phyloP scores from a whole-genome alignment of 2,888 invertebrate species.

The Mesochorus sp. region DNA sequence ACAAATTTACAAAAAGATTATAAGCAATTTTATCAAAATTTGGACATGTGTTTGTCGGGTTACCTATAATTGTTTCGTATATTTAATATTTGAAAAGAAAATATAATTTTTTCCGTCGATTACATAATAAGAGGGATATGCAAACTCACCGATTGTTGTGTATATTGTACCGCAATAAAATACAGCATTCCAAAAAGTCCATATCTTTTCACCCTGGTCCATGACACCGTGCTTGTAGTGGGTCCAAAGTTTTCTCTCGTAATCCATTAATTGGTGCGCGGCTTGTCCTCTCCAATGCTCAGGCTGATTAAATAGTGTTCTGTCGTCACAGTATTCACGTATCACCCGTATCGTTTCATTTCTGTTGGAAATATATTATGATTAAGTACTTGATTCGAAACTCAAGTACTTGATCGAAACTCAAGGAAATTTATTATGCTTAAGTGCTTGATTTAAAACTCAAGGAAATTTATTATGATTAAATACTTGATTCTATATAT shows the following conservation, averaged over 20 bases:
- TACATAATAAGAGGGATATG: too few relatives aligned
- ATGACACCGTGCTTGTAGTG: constrained; percentile 82
- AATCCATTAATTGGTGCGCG: constrained; percentile 82
- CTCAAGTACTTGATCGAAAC: not conserved
- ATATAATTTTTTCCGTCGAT: too few relatives aligned
- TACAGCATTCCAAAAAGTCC: constrained; percentile 94
- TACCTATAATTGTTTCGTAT: not conserved
- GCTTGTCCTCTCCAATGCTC: constrained; percentile 83
- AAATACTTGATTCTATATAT: not conserved
- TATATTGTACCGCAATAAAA: constrained; percentile 94
- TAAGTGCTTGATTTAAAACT: not conserved
- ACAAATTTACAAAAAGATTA: too few relatives aligned
- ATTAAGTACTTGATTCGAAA: not conserved
- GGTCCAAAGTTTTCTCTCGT: constrained; percentile 84
- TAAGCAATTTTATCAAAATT: too few relatives aligned
- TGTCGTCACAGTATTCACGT: constrained; percentile 74
- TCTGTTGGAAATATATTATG: constrained; percentile 55
- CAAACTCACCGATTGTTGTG: constrained; percentile 91
- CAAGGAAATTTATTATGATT: not conserved
- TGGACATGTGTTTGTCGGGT: too few relatives aligned
- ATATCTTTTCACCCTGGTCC: constrained; percentile 84
- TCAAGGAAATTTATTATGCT: not conserved
- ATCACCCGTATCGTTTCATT: constrained; percentile 79
- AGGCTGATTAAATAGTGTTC: constrained; percentile 72
- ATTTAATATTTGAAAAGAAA: too few relatives aligned